These are phyloP conservation scores for Zophobas atratus DNA, from an alignment of 1,140 invertebrate genomes.

Conservation along the genomic window DNA sequence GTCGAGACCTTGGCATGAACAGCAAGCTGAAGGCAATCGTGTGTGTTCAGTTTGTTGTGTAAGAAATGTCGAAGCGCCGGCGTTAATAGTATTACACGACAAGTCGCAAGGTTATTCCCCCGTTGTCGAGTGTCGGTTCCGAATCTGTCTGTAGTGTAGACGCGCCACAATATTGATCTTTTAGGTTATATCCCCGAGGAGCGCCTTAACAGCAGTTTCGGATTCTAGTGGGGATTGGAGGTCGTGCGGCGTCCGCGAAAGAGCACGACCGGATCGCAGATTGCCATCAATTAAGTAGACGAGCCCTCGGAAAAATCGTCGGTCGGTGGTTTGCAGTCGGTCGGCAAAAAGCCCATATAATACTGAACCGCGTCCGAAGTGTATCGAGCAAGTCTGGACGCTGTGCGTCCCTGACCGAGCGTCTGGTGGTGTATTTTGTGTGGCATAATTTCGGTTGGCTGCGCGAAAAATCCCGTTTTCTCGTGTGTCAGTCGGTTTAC, in stretches of 20 bases:
- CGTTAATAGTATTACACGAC: conserved; percentile 8
- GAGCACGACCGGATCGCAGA: conserved; percentile 41
- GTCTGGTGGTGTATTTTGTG: conserved; percentile 58
- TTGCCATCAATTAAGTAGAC: conserved; percentile 7
- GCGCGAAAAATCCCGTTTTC: conserved; percentile 50
- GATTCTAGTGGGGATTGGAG: conserved; percentile 57
- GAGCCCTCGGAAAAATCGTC: too few relatives aligned
- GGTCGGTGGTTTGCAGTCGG: neutral
- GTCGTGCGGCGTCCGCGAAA: conserved; percentile 50
- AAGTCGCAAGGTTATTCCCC: conserved; percentile 41
- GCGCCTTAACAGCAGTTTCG: conserved; percentile 56
- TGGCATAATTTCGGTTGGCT: conserved; percentile 56
- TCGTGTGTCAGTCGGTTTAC: conserved; percentile 27
- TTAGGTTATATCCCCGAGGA: conserved; percentile 65
- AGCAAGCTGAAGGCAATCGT: neutral
- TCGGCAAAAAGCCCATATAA: neutral
- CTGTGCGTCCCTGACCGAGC: conserved; percentile 20
- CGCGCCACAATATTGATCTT: conserved; percentile 64
- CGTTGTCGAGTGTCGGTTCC: conserved; percentile 46
- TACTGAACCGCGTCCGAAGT: neutral
- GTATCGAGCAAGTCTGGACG: neutral
- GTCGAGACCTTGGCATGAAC: neutral
- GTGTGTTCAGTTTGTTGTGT: neutral
- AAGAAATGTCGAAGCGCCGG: conserved; percentile 2
- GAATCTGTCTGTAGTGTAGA: conserved; percentile 54